A percentile compares a stretch with the other conserved stretches of the same genome.
Conservation (phyloP, 2,797 vertebrate species). For the Nyctibius grandis region DNA sequence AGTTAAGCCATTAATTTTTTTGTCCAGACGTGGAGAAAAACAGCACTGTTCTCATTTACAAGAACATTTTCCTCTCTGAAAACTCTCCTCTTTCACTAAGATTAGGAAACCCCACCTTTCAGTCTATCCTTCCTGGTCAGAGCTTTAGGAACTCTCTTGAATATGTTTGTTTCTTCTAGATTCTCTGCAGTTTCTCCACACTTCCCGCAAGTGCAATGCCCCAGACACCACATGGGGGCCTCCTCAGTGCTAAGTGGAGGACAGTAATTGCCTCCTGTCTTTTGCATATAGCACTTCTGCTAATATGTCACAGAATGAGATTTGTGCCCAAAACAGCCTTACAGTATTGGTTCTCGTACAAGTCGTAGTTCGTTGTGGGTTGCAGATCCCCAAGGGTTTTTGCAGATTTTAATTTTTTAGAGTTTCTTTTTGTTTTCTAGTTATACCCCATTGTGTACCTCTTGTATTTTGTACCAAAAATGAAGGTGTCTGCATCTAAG, state of each 20-base stretch:
- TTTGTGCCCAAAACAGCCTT: neutral
- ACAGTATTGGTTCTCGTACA: neutral
- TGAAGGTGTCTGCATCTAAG: neutral
- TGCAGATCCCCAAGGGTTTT: neutral
- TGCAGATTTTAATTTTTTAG: rapidly evolving
- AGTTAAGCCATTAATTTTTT: neutral
- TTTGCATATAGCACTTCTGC: neutral
- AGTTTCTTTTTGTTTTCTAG: neutral
- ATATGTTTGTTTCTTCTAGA: neutral
- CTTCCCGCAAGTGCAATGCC: neutral
- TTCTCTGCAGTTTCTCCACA: neutral
- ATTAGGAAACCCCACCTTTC: neutral
- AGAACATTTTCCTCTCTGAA: neutral
- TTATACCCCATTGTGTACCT: neutral
- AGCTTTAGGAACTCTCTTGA: neutral
- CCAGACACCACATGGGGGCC: neutral
- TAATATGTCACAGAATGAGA: neutral
- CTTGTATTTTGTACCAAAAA: neutral
- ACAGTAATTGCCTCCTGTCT: neutral
- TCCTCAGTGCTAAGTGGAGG: neutral
- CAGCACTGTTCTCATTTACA: neutral
- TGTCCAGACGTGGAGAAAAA: neutral
- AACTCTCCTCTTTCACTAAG: neutral
- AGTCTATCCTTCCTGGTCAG: neutral
- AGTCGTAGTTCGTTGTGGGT: neutral